Evolutionary conservation across 1,140 invertebrate genomes (phyloP).

Genomic region (Dreissena rostriformis): DNA sequence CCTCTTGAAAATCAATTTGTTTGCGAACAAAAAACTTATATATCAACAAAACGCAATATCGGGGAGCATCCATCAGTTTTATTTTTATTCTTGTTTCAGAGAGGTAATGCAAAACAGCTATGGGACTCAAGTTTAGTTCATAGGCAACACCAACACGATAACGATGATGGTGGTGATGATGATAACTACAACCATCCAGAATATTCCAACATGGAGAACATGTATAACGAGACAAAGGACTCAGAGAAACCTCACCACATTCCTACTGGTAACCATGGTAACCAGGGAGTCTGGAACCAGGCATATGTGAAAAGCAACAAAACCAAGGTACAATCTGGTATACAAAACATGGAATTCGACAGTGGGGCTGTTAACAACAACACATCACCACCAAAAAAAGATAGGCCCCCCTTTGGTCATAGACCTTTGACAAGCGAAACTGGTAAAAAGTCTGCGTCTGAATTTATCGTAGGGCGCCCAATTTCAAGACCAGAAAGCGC

Average conservation of each 20-base stretch:
- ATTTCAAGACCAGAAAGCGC: conserved; percentile 60
- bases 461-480: conserved; percentile 64
- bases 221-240: conserved; percentile 31
- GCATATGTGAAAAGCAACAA: conserved; percentile 8
- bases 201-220: conserved; percentile 48
- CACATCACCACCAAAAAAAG: conserved; percentile 27
- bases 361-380: background rate
- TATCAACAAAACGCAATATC: too few species aligned
- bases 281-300: background rate
- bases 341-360: conserved; percentile 38
- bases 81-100: conserved; percentile 3
- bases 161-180: background rate
- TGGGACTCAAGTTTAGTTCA: conserved; percentile 30
- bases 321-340: background rate
- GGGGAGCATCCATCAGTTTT: too few species aligned
- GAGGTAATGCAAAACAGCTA: conserved; percentile 35
- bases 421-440: conserved; percentile 42
- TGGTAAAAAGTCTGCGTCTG: conserved; percentile 42
- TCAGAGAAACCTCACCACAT: background rate
- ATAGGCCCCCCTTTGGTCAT: conserved; percentile 30
- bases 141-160: background rate
- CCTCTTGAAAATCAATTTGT: too few species aligned
- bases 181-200: conserved; percentile 19
- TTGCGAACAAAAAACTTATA: too few species aligned
- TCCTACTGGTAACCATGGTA: background rate